phyloP scores from a whole-genome alignment of 2,113 vertebrate genomes.

The Oceanites oceanicus region DNA sequence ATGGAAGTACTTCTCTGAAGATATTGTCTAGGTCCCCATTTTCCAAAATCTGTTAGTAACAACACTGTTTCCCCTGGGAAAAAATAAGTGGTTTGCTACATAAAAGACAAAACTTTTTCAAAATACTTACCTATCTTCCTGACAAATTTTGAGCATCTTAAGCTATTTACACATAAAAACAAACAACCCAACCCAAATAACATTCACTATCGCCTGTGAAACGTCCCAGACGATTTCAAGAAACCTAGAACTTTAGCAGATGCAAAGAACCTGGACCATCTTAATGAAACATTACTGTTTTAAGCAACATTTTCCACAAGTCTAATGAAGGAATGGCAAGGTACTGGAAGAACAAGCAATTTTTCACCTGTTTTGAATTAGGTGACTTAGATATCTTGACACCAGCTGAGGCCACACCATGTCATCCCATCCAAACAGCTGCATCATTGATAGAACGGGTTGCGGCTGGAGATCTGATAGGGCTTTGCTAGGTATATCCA shows the following conservation, averaged over 20 bases:
- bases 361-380: constrained; percentile 89
- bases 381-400: constrained; percentile 89
- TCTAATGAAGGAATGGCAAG: not conserved
- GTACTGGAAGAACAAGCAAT: not conserved
- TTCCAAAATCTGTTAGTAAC: not conserved
- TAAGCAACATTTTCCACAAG: not conserved
- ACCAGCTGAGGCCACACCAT: constrained; percentile 89
- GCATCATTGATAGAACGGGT: constrained; percentile 86
- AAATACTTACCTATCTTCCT: not conserved
- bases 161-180: not conserved
- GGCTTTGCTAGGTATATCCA: constrained; percentile 87
- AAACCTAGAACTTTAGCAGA: not conserved
- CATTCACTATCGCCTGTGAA: not conserved
- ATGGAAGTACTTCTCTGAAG: not conserved
- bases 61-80: not conserved
- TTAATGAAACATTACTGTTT: not conserved
- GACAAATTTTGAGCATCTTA: not conserved
- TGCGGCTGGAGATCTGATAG: constrained; percentile 90
- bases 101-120: not conserved
- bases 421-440: constrained; percentile 94
- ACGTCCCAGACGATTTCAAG: not conserved
- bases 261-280: not conserved
- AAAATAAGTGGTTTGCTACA: not conserved
- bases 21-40: not conserved
- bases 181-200: not conserved